phyloP scores from a whole-genome alignment of 2,888 invertebrate genomes.

The Hyalella azteca region DNA sequence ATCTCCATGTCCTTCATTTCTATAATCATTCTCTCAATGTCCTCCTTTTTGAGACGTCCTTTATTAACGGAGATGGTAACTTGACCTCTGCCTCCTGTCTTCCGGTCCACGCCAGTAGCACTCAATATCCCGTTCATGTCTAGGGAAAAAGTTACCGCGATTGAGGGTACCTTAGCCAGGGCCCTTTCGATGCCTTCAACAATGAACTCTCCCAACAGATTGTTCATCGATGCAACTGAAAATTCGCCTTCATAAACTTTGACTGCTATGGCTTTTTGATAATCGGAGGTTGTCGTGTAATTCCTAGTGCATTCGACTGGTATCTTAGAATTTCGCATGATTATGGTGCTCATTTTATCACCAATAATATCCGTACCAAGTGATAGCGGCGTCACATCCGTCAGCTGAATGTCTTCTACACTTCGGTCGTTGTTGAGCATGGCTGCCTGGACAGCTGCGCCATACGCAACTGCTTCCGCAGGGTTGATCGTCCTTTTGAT shows the following conservation, averaged over 20 bases:
- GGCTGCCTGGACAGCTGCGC: conserved; percentile 73
- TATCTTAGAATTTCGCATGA: conserved; percentile 21
- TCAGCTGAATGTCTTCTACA: neutral
- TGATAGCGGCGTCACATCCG: conserved; percentile 14
- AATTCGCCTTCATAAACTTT: neutral
- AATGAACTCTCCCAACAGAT: neutral
- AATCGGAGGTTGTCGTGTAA: neutral
- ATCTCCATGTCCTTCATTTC: conserved; percentile 67
- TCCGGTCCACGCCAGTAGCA: neutral
- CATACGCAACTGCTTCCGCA: conserved; percentile 87
- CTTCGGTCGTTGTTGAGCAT: conserved; percentile 27
- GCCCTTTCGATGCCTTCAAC: neutral
- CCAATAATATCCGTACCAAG: neutral
- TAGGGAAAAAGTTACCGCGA: neutral
- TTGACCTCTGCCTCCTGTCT: neutral
- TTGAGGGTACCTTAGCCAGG: neutral
- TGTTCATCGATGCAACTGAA: neutral
- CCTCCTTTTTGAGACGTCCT: conserved; percentile 70
- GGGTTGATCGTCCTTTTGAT: conserved; percentile 77
- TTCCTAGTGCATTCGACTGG: neutral
- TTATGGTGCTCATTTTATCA: neutral
- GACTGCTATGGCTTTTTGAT: neutral
- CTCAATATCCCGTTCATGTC: conserved; percentile 7
- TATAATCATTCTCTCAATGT: conserved; percentile 71
- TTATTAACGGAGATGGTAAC: conserved; percentile 72